Base-by-base conservation (phyloP, 2,888 invertebrate species). In the Hylaea fasciaria region DNA sequence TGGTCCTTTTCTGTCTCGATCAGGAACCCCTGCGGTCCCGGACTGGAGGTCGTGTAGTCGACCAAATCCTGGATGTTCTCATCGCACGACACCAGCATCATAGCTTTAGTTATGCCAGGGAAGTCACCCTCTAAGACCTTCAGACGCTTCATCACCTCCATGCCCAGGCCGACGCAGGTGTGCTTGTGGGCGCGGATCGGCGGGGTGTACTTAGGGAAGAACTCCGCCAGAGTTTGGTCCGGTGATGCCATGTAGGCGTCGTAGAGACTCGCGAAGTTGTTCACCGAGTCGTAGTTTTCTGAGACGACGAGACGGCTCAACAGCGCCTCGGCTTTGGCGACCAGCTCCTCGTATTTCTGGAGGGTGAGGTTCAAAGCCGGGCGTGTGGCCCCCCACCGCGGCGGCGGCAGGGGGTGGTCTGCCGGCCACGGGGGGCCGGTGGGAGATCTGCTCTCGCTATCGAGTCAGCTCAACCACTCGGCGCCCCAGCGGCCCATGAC, bases 401-500 rank as follows among this genome's bases (percentile, higher is more conserved):
- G 92, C 1, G 87, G 86, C 76, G 89, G 89, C 45, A 91, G 88
- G 86, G 89, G 91, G 88, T 87, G 88, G 72, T 84, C 84, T 70
- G 85, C 86, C 84, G 93, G 91, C 92, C 92, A 92, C 58, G 76
- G 80, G 13, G 46, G 68, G 67, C 77, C 83, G 79, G 81, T 83
- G 66, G 81, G 66, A 57, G 81, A 70, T 69, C 78, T 78, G 68
- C 77, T 52, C 35, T 77, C 84, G 64, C 84, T 81, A 95, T 95
- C 96, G 97, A 98, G 97, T 98, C 98, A 98, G 97, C 97, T 97
- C 94, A 98, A 97, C 98, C 98, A 98, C 94, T 97, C 97, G 93
- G 95, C 95, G 87, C 97, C 97, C 97, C 97, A 97, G 83, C 97
- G 96, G 81, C 96, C 97, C 86, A 96, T 96, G 81, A 91, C 85